Percentiles rank a stretch among this genome's conserved stretches.
phyloP scores from a whole-genome alignment of 2,888 invertebrate genomes.

The Tinea semifulvella region DNA sequence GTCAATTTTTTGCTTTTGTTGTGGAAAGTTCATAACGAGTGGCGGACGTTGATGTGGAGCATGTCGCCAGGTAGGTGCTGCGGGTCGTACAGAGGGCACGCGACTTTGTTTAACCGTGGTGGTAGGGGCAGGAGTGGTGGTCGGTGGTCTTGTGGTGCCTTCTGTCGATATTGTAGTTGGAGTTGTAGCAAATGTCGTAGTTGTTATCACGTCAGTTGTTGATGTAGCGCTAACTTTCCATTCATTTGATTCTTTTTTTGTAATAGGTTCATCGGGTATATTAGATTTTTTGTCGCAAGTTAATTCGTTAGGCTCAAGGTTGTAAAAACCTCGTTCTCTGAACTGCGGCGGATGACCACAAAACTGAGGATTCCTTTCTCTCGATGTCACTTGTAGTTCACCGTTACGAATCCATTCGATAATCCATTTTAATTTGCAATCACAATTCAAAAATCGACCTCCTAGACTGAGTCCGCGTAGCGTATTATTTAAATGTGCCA shows the following conservation, averaged over 20 bases:
- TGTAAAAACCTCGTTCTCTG: constrained; percentile 85
- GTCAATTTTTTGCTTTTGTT: constrained; percentile 70
- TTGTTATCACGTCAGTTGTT: constrained; percentile 23
- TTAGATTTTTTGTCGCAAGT: constrained; percentile 68
- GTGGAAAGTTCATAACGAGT: constrained; percentile 75
- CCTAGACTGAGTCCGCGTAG: constrained; percentile 88
- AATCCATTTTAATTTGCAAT: constrained; percentile 89
- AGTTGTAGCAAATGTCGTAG: constrained; percentile 28
- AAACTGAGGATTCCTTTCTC: constrained; percentile 92
- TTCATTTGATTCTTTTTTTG: constrained; percentile 27
- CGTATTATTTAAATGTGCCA: constrained; percentile 81
- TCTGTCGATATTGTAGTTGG: constrained; percentile 39
- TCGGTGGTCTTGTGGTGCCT: constrained; percentile 28
- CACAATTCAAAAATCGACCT: constrained; percentile 87
- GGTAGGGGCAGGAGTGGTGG: constrained; percentile 20
- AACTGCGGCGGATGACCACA: constrained; percentile 86
- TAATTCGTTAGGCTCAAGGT: constrained; percentile 81
- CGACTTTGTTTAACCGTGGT: constrained; percentile 22
- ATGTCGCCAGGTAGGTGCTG: constrained; percentile 56
- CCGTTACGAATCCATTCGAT: constrained; percentile 89
- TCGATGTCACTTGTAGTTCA: constrained; percentile 90
- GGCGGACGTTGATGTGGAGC: constrained; percentile 72
- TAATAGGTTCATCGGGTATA: constrained; percentile 46
- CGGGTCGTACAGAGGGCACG: constrained; percentile 41
- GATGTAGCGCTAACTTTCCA: constrained; percentile 29